These are phyloP conservation scores for Lasioglossum morio DNA, from an alignment of 2,888 invertebrate genomes.

Conservation along the genomic window DNA sequence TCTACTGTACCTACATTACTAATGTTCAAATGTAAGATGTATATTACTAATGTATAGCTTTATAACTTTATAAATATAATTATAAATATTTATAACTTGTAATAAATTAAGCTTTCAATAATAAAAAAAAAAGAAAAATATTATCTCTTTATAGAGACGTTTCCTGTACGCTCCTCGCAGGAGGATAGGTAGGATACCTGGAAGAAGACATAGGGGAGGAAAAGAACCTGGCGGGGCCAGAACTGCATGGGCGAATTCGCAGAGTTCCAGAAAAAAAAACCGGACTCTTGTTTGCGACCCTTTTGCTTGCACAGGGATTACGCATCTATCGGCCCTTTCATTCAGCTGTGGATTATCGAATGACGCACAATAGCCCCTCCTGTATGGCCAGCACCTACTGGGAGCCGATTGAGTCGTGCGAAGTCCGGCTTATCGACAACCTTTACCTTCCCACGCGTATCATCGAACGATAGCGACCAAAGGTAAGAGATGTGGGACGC, in stretches of 20 bases:
- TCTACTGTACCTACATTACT: too few relatives aligned
- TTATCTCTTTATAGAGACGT: neutral
- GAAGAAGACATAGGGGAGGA: neutral
- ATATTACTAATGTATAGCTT: too few relatives aligned
- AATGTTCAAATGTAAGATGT: too few relatives aligned
- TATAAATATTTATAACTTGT: too few relatives aligned
- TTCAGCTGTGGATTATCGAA: conserved; percentile 61
- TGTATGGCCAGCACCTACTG: conserved; percentile 66
- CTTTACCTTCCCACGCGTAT: conserved; percentile 73
- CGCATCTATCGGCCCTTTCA: conserved; percentile 66
- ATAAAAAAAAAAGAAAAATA: too few relatives aligned
- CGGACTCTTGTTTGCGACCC: conserved; percentile 53
- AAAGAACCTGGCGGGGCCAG: neutral
- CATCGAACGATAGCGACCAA: conserved; percentile 58
- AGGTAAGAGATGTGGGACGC: conserved; percentile 46
- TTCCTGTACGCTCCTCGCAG: neutral
- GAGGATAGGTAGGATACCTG: neutral
- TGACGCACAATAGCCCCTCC: conserved; percentile 60
- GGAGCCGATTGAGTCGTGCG: conserved; percentile 60
- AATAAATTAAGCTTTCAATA: too few relatives aligned
- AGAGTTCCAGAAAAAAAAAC: conserved; percentile 26
- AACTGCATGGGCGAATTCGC: conserved; percentile 12
- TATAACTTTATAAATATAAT: too few relatives aligned
- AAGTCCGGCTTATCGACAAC: conserved; percentile 63
- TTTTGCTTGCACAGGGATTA: conserved; percentile 60